phyloP scores from a whole-genome alignment of 2,888 invertebrate species.

The Pollenia labialis region DNA sequence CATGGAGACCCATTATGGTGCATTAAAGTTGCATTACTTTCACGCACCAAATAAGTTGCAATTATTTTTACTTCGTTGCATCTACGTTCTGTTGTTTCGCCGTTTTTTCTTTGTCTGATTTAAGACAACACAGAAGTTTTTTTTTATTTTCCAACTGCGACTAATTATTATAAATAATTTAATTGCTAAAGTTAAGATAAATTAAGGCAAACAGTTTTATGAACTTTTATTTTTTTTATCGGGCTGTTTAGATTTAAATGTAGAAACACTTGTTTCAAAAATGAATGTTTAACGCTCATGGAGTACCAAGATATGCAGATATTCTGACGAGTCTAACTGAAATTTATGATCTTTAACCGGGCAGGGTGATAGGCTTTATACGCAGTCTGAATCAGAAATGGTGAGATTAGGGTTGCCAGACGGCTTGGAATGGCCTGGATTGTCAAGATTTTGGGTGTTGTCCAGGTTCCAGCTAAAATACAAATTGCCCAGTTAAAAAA shows the following conservation, averaged over 20 bases:
- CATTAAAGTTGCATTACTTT: conserved; percentile 72
- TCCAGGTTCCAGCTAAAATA: too few relatives aligned
- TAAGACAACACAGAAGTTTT: conserved; percentile 40
- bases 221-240: conserved; percentile 22
- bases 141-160: conserved; percentile 39
- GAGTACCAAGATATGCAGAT: too few relatives aligned
- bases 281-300: background rate
- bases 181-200: conserved; percentile 45
- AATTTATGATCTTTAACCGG: too few relatives aligned
- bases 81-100: conserved; percentile 47
- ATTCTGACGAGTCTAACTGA: too few relatives aligned
- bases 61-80: conserved; percentile 70
- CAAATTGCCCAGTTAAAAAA: too few relatives aligned
- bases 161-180: conserved; percentile 64
- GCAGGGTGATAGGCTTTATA: too few relatives aligned
- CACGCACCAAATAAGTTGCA: conserved; percentile 72
- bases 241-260: background rate
- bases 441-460: too few relatives aligned
- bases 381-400: too few relatives aligned
- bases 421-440: too few relatives aligned
- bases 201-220: conserved; percentile 53
- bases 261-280: background rate
- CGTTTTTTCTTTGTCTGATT: background rate
- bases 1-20: conserved; percentile 60
- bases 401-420: too few relatives aligned